Evolutionary conservation across 2,797 vertebrate species (phyloP).

Genomic region (Salarias fasciatus): DNA sequence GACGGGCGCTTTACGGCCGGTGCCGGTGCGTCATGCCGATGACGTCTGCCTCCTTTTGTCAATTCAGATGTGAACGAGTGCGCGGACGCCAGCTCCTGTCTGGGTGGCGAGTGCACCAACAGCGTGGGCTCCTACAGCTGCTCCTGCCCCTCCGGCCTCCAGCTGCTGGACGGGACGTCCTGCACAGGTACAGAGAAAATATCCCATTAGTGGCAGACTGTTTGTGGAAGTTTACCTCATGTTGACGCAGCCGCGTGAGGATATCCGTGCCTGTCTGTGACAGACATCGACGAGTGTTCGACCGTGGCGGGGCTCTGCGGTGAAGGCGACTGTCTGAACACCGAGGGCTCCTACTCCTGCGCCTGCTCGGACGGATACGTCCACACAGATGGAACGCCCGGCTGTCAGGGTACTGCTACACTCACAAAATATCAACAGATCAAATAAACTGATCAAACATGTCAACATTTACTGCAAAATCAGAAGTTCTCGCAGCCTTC

Average conservation of each 20-base stretch:
- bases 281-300: conserved; percentile 88
- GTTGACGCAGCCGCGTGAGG: conserved; percentile 41
- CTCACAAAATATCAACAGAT: too few species aligned
- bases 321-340: conserved; percentile 87
- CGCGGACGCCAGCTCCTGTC: conserved; percentile 67
- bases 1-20: conserved; percentile 49
- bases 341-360: conserved; percentile 87
- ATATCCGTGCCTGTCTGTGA: conserved; percentile 52
- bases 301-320: conserved; percentile 79
- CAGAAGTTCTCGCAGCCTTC: too few species aligned
- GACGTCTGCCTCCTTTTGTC: conserved; percentile 45
- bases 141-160: conserved; percentile 70
- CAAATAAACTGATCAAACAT: too few species aligned
- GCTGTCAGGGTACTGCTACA: conserved; percentile 84
- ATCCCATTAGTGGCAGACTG: conserved; percentile 23
- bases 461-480: too few species aligned
- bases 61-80: conserved; percentile 81
- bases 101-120: conserved; percentile 77
- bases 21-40: conserved; percentile 51
- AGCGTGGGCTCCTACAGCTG: conserved; percentile 74
- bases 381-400: conserved; percentile 60
- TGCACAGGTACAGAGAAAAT: conserved; percentile 72
- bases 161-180: conserved; percentile 63
- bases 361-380: conserved; percentile 85
- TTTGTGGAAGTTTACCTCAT: conserved; percentile 35